phyloP scores from a whole-genome alignment of 2,888 invertebrate species.

The Aphelenchoides bicaudatus region DNA sequence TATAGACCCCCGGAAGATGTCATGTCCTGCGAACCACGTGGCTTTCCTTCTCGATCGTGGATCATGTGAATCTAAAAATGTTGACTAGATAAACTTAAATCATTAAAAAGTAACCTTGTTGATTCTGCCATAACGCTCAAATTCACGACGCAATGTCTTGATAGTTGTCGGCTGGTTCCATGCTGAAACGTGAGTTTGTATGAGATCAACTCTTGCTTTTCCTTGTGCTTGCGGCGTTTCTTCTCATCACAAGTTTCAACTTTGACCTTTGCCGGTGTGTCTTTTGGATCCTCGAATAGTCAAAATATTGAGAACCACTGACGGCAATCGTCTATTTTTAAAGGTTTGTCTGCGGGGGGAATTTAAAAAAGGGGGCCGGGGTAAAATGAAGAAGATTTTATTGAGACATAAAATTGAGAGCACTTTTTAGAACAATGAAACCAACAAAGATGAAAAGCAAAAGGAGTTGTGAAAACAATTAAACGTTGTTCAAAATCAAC shows the following conservation, averaged over 20 bases:
- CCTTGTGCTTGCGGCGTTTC: slow-evolving; percentile 39
- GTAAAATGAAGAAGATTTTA: too few species aligned
- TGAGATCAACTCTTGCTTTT: slow-evolving; percentile 41
- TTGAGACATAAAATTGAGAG: too few species aligned
- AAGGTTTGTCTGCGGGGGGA: too few species aligned
- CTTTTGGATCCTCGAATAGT: slow-evolving; percentile 94
- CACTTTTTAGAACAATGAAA: too few species aligned
- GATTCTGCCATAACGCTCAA: slow-evolving; percentile 94
- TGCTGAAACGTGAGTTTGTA: slow-evolving; percentile 82
- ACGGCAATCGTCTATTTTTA: too few species aligned
- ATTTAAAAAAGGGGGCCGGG: too few species aligned
- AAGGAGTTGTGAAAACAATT: too few species aligned
- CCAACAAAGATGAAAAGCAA: too few species aligned
- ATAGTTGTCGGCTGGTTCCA: slow-evolving; percentile 76
- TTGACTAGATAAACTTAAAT: neutral
- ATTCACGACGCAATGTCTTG: slow-evolving; percentile 84
- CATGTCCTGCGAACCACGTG: too few species aligned
- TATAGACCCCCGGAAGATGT: too few species aligned
- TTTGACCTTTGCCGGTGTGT: slow-evolving; percentile 88
- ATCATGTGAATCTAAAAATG: slow-evolving; percentile 66
- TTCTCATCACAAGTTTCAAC: slow-evolving; percentile 89
- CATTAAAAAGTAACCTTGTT: slow-evolving; percentile 73
- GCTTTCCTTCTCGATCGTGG: slow-evolving; percentile 74
- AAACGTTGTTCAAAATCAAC: too few species aligned
- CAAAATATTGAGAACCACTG: too few species aligned